Evolutionary conservation across 1,140 invertebrate species (phyloP).

Genomic region (Heliconius hewitsoni): DNA sequence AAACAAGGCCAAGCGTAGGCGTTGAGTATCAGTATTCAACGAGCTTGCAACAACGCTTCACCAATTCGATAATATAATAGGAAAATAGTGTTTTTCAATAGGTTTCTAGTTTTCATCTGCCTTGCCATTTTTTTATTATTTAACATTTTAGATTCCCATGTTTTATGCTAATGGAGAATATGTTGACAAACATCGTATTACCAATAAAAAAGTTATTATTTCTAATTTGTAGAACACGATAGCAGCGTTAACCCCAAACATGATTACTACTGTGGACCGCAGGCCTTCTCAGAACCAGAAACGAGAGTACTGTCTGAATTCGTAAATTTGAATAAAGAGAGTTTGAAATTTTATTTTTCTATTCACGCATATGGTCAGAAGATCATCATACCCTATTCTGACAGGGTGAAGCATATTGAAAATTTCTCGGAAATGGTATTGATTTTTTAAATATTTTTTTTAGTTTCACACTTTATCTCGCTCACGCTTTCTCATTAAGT

Average conservation of each 20-base stretch:
- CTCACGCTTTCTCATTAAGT: neutral
- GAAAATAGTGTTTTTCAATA: no score
- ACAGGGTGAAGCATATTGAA: slow-evolving; percentile 62
- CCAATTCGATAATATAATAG: no score
- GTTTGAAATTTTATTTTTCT: slow-evolving; percentile 80
- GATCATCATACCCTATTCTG: slow-evolving; percentile 66
- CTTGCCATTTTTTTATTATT: no score
- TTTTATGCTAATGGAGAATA: no score
- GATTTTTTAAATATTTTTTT: neutral
- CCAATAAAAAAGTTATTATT: neutral
- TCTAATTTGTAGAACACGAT: slow-evolving; percentile 61
- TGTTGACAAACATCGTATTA: no score
- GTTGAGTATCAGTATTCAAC: no score
- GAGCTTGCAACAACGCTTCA: no score
- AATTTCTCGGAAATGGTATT: slow-evolving; percentile 66
- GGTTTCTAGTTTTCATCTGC: no score
- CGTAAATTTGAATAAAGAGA: slow-evolving; percentile 40
- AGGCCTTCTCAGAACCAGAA: slow-evolving; percentile 89
- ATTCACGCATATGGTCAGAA: slow-evolving; percentile 80
- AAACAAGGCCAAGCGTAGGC: no score
- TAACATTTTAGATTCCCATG: no score
- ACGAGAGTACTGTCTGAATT: slow-evolving; percentile 83
- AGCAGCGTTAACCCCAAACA: slow-evolving; percentile 84
- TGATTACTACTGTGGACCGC: slow-evolving; percentile 86
- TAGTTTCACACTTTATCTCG: neutral